These are phyloP conservation scores for Hylia prasina DNA, from an alignment of 2,113 vertebrate species.

Conservation along the genomic window DNA sequence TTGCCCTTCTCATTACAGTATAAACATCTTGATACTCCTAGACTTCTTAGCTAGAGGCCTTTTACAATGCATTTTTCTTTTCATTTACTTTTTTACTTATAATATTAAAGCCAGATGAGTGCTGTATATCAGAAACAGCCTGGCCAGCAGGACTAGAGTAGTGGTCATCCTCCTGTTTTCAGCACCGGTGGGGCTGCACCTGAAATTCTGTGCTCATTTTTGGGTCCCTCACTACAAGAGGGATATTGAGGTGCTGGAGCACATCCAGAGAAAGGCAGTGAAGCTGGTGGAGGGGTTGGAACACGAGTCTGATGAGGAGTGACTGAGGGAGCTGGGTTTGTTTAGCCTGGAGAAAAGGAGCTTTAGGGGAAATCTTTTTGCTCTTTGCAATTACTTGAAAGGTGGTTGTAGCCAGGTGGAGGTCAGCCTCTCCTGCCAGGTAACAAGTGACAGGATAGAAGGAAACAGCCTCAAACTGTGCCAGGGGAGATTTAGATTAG, in stretches of 20 bases:
- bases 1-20: neutral
- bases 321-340: neutral
- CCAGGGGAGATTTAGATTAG: neutral
- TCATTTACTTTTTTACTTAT: neutral
- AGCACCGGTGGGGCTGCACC: rapidly evolving
- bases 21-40: neutral
- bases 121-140: neutral
- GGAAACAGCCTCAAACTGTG: neutral
- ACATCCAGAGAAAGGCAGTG: neutral
- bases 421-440: neutral
- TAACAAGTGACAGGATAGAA: neutral
- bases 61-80: neutral
- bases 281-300: neutral
- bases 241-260: neutral
- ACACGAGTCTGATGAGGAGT: neutral
- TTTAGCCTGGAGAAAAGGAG: neutral
- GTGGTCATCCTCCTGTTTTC: neutral
- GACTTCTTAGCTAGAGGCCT: neutral
- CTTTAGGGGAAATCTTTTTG: neutral
- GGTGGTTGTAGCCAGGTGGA: rapidly evolving
- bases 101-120: neutral
- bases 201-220: neutral
- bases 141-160: neutral
- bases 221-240: neutral
- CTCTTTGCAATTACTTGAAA: neutral